Base-by-base conservation (phyloP, 2,113 vertebrate genomes). In the Epinephelus moara region DNA sequence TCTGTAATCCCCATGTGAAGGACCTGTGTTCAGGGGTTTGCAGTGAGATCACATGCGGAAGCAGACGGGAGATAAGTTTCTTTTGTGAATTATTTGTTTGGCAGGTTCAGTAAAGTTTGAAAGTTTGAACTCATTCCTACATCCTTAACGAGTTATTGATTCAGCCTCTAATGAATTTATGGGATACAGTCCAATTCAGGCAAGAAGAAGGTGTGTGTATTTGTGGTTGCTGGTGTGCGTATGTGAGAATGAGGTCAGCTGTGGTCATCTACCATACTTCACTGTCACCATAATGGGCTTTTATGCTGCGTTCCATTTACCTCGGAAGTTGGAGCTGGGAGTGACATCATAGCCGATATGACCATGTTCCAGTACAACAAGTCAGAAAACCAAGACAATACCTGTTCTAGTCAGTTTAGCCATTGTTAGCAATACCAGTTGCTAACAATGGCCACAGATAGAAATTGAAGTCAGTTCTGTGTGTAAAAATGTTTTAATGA, bases 141-240 rank as follows among this genome's bases (percentile, higher is more conserved):
- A 67, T 64, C 70, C 40, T 30, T 66, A 87, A 84, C 15, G 30
- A 21, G 56, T 60, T 89, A 79, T 80, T 66, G 82, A 85, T 80
- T 71, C 4, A 19, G 25, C 14, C 19, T 55, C 23, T 71, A 71
- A 82, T 67, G 45, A 75, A 78, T 72, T 49, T 62, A 42, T 33
- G 10, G 45, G 59, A 49, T 37, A 19, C 52, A 73, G 67, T 50
- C 25, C 3, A 57, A 77, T 52, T 33, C 57, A 73, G 68, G 14
- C 17, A 42, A 70, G 49, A 47, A 57, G 37, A 55, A 40, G 6
- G 19, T 53, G 47, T 74, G 37, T 73, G 63, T 74, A 5, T 78
- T 25, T 82, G 57, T 53, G 33, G 23, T 76, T 49, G 18, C n/a
- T 73, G 50, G 37, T 25, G 53, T 50, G 37, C 6, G 6, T 37